Percentiles rank a stretch among this genome's conserved stretches.
These are phyloP conservation scores for Arrhamphus sclerolepis DNA, from an alignment of 2,797 vertebrate genomes.

Conservation along the genomic window DNA sequence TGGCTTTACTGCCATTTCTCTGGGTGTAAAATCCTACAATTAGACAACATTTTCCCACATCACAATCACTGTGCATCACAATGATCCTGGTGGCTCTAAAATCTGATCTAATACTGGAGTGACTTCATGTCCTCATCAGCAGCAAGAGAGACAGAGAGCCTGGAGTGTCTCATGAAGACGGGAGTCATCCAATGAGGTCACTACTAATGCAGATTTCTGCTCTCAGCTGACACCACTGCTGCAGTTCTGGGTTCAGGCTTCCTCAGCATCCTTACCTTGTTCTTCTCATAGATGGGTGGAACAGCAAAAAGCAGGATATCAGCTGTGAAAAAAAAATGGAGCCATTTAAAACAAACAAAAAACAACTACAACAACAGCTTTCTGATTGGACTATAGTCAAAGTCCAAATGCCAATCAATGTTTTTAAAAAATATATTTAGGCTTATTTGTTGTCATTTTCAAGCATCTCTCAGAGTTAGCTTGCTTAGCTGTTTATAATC, in stretches of 20 bases:
- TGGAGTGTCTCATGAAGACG: constrained; percentile 41
- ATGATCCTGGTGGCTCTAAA: neutral
- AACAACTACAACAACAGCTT: too few species aligned
- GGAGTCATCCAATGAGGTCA: constrained; percentile 53
- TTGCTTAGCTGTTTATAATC: too few species aligned
- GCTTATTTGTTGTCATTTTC: too few species aligned
- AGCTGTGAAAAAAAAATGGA: constrained; percentile 67
- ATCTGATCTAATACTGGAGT: neutral
- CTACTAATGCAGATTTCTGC: neutral
- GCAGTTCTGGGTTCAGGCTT: neutral
- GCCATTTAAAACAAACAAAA: neutral
- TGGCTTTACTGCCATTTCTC: too few species aligned
- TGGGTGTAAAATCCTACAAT: too few species aligned
- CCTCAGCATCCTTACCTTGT: constrained; percentile 83
- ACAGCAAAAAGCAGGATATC: constrained; percentile 88
- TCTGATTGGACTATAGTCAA: too few species aligned
- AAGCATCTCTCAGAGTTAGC: too few species aligned
- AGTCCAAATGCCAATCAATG: too few species aligned
- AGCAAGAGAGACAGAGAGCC: constrained; percentile 24
- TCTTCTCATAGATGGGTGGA: constrained; percentile 90
- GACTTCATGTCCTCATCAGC: constrained; percentile 14
- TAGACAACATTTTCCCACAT: too few species aligned
- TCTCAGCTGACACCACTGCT: constrained; percentile 2
- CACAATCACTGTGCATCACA: too few species aligned
- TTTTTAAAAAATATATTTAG: too few species aligned